Evolutionary conservation across 2,797 vertebrate genomes (phyloP).

Genomic region (Sphaeramia orbicularis): DNA sequence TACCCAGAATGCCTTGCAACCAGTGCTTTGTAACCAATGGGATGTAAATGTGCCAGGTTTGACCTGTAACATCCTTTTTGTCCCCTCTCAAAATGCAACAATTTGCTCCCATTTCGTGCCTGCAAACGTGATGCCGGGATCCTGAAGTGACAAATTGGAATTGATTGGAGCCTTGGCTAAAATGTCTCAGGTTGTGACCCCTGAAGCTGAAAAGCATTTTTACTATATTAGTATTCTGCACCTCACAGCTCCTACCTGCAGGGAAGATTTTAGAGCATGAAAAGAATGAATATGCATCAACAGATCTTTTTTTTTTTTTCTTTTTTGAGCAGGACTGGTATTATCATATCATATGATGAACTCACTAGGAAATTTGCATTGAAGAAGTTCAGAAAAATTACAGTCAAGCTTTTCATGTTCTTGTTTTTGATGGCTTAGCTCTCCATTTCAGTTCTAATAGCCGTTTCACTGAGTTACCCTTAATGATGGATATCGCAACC

Average conservation of each 20-base stretch:
- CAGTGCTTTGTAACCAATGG: conserved; percentile 22
- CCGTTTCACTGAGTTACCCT: conserved; percentile 21
- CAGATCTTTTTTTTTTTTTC: conserved; percentile 24
- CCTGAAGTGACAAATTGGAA: conserved; percentile 81
- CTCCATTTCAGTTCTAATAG: conserved; percentile 14
- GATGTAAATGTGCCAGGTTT: conserved; percentile 62
- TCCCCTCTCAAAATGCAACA: conserved; percentile 58
- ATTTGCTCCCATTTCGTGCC: conserved; percentile 68
- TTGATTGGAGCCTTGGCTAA: conserved; percentile 80
- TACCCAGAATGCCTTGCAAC: conserved; percentile 45
- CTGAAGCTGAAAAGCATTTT: conserved; percentile 72
- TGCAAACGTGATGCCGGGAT: conserved; percentile 73
- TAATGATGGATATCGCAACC: conserved; percentile 29
- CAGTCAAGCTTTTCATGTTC: not conserved
- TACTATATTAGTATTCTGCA: conserved; percentile 74
- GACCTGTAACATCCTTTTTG: conserved; percentile 68
- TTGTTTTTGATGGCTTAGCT: conserved; percentile 10
- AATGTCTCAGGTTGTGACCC: conserved; percentile 79
- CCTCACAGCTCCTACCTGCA: conserved; percentile 48
- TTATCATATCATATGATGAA: not conserved
- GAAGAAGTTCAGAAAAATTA: not conserved
- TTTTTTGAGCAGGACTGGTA: not conserved
- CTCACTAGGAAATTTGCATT: not conserved
- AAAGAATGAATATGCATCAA: conserved; percentile 64
- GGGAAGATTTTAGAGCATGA: conserved; percentile 62